A percentile compares a stretch with the other conserved stretches of the same genome.
Evolutionary conservation across 2,888 invertebrate genomes (phyloP).

Genomic region (Piscicola geometra): DNA sequence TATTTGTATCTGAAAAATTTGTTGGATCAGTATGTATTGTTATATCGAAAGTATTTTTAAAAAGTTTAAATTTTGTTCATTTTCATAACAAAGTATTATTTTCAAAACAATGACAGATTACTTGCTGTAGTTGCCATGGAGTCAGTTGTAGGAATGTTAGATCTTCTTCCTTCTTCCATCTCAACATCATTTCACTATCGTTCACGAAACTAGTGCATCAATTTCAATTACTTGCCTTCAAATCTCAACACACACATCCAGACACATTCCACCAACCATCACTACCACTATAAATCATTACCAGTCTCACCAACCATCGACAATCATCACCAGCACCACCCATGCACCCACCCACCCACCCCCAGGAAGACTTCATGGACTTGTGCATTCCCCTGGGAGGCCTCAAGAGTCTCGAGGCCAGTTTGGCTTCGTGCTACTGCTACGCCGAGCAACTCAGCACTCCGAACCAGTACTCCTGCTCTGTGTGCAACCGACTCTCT

Average conservation of each 20-base stretch:
- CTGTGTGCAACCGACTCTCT: constrained; percentile 52
- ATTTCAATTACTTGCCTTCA: background rate
- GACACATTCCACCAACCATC: background rate
- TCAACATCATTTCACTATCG: background rate
- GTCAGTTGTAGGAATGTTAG: constrained; percentile 11
- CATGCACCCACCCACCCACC: background rate
- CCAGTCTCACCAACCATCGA: too few relatives aligned
- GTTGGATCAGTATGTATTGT: too few relatives aligned
- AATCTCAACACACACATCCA: background rate
- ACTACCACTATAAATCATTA: too few relatives aligned
- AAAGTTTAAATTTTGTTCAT: too few relatives aligned
- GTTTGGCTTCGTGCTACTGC: constrained; percentile 47
- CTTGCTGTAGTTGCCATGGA: background rate
- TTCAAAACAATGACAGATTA: background rate
- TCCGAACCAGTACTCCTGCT: constrained; percentile 55
- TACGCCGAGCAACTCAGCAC: constrained; percentile 53
- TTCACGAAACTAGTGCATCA: background rate
- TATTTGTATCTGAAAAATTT: too few relatives aligned
- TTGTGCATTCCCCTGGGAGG: constrained; percentile 53
- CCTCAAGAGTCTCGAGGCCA: constrained; percentile 47
- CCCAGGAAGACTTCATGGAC: constrained; percentile 54
- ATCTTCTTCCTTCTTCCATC: background rate
- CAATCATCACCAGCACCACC: too few relatives aligned
- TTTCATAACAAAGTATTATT: background rate
- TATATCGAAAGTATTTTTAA: too few relatives aligned